Evolutionary conservation across 2,113 vertebrate species (phyloP).

Genomic region (Malurus melanocephalus): DNA sequence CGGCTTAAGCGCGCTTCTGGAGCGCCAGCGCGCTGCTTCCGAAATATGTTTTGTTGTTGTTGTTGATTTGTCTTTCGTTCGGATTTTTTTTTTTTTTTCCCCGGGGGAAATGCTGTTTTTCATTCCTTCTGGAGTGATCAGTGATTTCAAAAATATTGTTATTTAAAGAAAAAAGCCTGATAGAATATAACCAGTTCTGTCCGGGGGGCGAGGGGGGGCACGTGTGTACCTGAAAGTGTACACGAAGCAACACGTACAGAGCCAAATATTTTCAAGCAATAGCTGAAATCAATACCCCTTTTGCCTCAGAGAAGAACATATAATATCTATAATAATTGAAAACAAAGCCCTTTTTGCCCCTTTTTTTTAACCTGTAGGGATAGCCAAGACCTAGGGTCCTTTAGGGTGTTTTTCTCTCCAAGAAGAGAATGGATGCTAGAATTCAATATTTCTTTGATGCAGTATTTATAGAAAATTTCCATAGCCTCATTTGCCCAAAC

Average conservation of each 20-base stretch:
- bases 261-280: background rate
- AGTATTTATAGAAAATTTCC: background rate
- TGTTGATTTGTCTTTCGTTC: background rate
- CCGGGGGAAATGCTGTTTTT: background rate
- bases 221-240: background rate
- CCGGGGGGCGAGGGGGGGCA: too few relatives aligned
- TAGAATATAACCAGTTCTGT: background rate
- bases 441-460: background rate
- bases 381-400: background rate
- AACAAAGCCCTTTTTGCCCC: background rate
- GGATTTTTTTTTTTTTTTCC: too few relatives aligned
- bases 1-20: background rate
- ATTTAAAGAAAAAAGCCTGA: background rate
- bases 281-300: background rate
- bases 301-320: background rate
- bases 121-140: background rate
- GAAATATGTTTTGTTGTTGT: fast-evolving
- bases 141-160: background rate
- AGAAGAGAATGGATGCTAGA: background rate
- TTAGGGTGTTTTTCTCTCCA: background rate
- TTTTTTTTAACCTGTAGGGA: background rate
- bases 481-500: background rate
- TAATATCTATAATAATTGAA: background rate
- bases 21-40: fast-evolving
- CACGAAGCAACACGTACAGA: background rate